Evolutionary conservation across 2,797 vertebrate genomes (phyloP), one percentile per base, ranked within the genome.

Genomic region (Loris lydekkerianus): DNA sequence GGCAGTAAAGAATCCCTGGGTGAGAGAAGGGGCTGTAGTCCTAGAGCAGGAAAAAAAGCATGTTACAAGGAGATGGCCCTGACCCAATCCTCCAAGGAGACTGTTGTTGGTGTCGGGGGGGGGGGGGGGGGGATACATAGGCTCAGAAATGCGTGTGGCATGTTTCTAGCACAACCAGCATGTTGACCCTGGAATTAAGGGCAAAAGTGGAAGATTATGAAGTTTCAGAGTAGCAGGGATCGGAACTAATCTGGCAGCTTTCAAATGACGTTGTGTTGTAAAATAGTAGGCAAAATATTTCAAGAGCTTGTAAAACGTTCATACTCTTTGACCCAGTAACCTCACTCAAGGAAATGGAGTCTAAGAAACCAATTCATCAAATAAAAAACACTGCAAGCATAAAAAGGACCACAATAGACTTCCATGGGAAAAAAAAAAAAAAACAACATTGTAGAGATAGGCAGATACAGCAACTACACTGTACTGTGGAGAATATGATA

Each of bases 321-420:
- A 53, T n/a, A 83, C 20, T 70, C 89, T 92, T 86, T 89, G 80
- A 85, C 75, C 31, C 40, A 20, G 61, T 80, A 77, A 96, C 43
- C 49, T 56, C 23, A 77, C 34, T 89, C 81, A 84, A 96, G 83
- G 93, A 96, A 96, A 89, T 0, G 77, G 40, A 78, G 85, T 43
- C 77, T 81, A 82, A 95, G 73, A 84, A 85, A 81, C 14, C 60
- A 95, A 86, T 0, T 29, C 4, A 61, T 31, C 75, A 94, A 95
- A 84, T 70, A 69, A 89, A 83, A 94, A 75, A n/a, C 1, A 37
- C 0, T 67, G 84, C 23, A 63, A 87, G 34, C 53, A 29, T 46
- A n/a, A 76, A 84, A 86, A 82, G 17, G 49, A 58, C 56, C n/a
- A 80, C 2, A 7, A 34, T 27, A 77, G 69, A 78, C 60, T 87